phyloP scores from a whole-genome alignment of 2,888 invertebrate genomes.

The Leucophora obtusa region DNA sequence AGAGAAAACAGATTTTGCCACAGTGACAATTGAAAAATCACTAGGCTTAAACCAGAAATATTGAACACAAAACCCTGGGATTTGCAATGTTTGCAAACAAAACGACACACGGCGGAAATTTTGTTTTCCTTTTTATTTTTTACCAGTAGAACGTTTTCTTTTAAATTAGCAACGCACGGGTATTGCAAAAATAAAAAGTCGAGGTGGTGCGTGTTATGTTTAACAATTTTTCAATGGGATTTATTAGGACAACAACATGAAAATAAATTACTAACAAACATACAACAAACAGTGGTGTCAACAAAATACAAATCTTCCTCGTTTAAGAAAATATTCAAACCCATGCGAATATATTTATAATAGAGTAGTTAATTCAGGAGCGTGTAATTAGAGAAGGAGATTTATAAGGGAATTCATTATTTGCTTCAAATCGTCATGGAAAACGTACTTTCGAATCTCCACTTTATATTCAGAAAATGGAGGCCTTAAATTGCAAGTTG shows the following conservation, averaged over 20 bases:
- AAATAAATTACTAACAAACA: conserved; percentile 56
- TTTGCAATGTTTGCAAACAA: conserved; percentile 66
- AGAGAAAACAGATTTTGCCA: conserved; percentile 13
- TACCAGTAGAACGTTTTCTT: conserved; percentile 39
- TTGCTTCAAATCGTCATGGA: too few species aligned
- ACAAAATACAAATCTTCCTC: conserved; percentile 16
- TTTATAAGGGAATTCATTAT: too few species aligned
- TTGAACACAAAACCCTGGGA: conserved; percentile 53
- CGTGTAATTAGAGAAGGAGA: not conserved
- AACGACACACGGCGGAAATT: conserved; percentile 61
- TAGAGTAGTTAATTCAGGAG: conserved; percentile 5
- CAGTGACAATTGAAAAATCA: conserved; percentile 76
- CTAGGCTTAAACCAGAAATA: conserved; percentile 62
- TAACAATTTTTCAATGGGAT: conserved; percentile 62
- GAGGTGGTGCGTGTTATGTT: conserved; percentile 57
- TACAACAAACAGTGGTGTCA: conserved; percentile 32
- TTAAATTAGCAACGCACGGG: conserved; percentile 59
- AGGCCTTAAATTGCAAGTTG: too few species aligned
- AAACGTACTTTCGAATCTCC: too few species aligned
- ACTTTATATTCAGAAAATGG: too few species aligned
- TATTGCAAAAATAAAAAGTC: conserved; percentile 41
- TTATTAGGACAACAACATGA: conserved; percentile 54
- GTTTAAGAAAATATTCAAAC: not conserved
- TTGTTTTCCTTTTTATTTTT: conserved; percentile 17
- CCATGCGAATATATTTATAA: not conserved